phyloP scores from a whole-genome alignment of 2,797 vertebrate genomes.

The Iguana delicatissima region DNA sequence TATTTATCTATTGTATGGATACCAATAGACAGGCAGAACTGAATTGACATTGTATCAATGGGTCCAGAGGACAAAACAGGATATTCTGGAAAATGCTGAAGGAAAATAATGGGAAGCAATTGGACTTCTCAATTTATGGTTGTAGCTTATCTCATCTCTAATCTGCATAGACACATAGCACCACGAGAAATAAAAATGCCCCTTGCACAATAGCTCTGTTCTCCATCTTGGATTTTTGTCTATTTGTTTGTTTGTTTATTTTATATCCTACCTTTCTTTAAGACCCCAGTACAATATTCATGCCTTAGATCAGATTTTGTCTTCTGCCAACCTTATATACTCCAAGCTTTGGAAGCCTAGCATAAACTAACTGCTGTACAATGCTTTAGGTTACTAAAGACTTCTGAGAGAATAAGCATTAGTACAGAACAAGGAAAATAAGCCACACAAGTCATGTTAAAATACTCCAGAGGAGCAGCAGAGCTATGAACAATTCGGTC shows the following conservation, averaged over 20 bases:
- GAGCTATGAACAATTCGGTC: conserved; percentile 36
- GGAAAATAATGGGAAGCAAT: neutral
- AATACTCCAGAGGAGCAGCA: conserved; percentile 6
- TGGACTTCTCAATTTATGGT: neutral
- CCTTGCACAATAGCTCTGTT: neutral
- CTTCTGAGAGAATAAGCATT: neutral
- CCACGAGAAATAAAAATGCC: neutral
- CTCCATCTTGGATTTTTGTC: neutral
- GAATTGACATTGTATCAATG: neutral
- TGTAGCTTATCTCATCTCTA: neutral
- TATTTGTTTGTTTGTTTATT: too few species aligned
- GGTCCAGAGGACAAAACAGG: neutral
- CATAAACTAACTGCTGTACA: neutral
- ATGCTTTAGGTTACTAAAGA: conserved; percentile 20
- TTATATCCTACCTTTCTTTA: too few species aligned
- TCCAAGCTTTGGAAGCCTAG: neutral
- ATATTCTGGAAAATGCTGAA: neutral
- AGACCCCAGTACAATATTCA: neutral
- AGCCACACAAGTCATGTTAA: neutral
- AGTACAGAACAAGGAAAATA: neutral
- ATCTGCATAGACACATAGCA: neutral
- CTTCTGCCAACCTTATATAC: neutral
- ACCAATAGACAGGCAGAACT: neutral
- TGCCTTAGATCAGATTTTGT: neutral
- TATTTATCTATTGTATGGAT: neutral